Evolutionary conservation across 2,113 vertebrate species (phyloP).

Genomic region (Corydoras maculifer): DNA sequence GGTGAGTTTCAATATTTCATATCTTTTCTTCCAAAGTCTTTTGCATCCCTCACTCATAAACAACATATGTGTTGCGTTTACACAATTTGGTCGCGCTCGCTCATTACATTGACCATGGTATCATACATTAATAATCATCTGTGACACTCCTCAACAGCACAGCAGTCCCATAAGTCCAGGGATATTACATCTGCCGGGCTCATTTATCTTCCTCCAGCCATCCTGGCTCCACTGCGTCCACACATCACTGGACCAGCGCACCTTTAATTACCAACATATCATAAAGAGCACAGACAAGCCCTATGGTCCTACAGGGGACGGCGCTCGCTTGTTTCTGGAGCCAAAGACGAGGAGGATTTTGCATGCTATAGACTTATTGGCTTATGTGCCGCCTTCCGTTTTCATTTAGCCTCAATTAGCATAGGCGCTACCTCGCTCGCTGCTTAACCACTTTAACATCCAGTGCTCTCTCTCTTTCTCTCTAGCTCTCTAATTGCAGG

Average conservation of each 20-base stretch:
- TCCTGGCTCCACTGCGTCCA: constrained; percentile 58
- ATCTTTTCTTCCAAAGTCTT: constrained; percentile 16
- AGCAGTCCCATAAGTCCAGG: constrained; percentile 78
- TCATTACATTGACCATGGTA: constrained; percentile 63
- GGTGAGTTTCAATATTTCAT: constrained; percentile 18
- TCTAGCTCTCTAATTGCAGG: too few relatives aligned
- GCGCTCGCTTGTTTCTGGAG: constrained; percentile 6
- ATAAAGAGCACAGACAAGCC: constrained; percentile 47
- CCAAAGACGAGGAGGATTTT: neutral
- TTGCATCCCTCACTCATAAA: constrained; percentile 30
- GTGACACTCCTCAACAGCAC: constrained; percentile 82
- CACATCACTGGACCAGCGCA: constrained; percentile 49
- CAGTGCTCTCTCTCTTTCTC: too few relatives aligned
- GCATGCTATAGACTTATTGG: too few relatives aligned
- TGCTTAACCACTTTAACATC: too few relatives aligned
- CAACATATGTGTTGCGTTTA: constrained; percentile 41
- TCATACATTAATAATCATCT: constrained; percentile 86
- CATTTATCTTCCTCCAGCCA: constrained; percentile 85
- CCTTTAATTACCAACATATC: constrained; percentile 57
- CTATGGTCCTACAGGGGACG: constrained; percentile 20
- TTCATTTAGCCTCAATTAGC: too few relatives aligned
- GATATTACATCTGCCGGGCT: constrained; percentile 81
- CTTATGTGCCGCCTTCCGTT: too few relatives aligned
- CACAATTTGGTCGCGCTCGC: constrained; percentile 43
- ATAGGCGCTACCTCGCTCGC: too few relatives aligned